Evolutionary conservation across 1,140 invertebrate species (phyloP), one percentile per base, ranked within the genome.

Genomic region (Leptestheria dahalacensis): DNA sequence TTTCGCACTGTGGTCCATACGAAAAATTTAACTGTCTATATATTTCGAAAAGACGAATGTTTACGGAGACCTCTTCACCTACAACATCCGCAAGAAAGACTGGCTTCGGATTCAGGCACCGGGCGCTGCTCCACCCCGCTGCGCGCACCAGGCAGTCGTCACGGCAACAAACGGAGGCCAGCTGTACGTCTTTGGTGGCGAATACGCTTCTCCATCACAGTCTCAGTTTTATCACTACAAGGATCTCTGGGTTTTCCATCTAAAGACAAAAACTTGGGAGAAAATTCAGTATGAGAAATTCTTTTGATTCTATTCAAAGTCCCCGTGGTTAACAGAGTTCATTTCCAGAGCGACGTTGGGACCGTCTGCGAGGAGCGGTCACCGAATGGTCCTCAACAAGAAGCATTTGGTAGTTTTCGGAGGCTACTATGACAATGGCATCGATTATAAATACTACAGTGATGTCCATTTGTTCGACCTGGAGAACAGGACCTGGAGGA

Each of bases 201-300:
- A 97, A 76, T 95, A 88, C 74, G 83, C 87, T 1, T 92, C 86
- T 71, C 84, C 85, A 1, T 84, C 85, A 0, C 88, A 94, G 68
- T 84, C 85, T 28, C 91, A 95, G 70, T 96, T 94, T 72, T 86
- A 93, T 72, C 92, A 97, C 70, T 96, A 92, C 68, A 84, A 83
- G 71, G 91, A 97, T 71, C 74, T 97, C 0, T 96, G 91, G 91
- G 79, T 89, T 20, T 90, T 82, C 68, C 82, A 85, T 68, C 70
- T 86, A 4, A 78, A 78, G 50, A 79, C 82, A 0, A 89, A 86
- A 65, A 82, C 83, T 71, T 97, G 92, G 92, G 83, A 92, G 65
- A 91, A 93, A 76, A 79, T 93, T 59, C 73, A 68, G 81, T 82
- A 69, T 28, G 29, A 33, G 20, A 18, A 41, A 18, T 6, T 18